Evolutionary conservation across 2,797 vertebrate species (phyloP).

Genomic region (Cephalopachus bancanus): DNA sequence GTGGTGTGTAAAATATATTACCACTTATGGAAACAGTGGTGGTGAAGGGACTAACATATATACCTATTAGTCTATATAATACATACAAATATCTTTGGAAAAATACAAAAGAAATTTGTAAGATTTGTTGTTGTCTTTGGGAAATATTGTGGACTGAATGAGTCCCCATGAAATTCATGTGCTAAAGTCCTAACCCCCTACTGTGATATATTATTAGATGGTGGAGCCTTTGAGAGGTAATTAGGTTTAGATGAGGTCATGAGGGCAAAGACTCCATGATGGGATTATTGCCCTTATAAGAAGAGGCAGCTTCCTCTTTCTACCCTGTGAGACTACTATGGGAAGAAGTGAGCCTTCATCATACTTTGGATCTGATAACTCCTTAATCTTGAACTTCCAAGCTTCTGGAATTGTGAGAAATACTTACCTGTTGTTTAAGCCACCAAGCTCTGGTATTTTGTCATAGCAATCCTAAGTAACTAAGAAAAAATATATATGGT

Average conservation of each 20-base stretch:
- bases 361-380: not conserved
- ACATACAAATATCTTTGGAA: conserved; percentile 3
- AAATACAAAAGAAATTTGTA: not conserved
- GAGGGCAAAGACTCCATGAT: not conserved
- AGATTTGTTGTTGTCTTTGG: not conserved
- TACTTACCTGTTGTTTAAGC: not conserved
- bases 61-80: not conserved
- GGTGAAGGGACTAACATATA: not conserved
- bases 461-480: not conserved
- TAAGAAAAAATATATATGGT: not conserved
- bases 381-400: not conserved
- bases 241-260: not conserved
- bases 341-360: not conserved
- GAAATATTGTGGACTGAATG: not conserved
- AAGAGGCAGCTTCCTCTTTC: not conserved
- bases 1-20: not conserved
- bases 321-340: not conserved
- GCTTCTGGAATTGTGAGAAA: not conserved
- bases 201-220: not conserved
- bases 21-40: not conserved
- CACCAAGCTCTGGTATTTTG: not conserved
- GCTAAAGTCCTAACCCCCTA: not conserved
- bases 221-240: not conserved
- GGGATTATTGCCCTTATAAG: not conserved
- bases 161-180: not conserved